Base-by-base conservation (phyloP, 2,888 invertebrate genomes). In the Drosophila hawaiiensis region DNA sequence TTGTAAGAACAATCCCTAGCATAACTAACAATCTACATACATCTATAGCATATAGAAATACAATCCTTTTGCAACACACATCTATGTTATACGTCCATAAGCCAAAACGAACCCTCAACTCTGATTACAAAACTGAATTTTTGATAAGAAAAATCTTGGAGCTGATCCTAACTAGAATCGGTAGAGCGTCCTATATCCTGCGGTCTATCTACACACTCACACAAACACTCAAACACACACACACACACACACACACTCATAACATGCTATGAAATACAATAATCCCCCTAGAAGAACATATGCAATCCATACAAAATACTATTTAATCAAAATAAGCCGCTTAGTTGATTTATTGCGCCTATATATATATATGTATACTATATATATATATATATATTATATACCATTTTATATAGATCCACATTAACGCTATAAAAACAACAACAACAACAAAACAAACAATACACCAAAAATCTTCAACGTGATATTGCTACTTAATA, bases 401-500 rank as follows among this genome's bases (percentile, higher is more conserved):
- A 41, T 37, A 64, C 52, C 66, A 52, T 70, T 69, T 68, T 64
- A 78, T 59, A 74, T 68, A 60, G 67, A 68, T 71, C 69, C 52
- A 73, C 49, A 70, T 59, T 77, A 83, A 70, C 59, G 73, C 83
- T 66, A 83, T 64, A 25, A 75, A 71, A 52, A 79, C 52, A 61
- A 59, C 61, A 73, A 56, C 61, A 59, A 64, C 71, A 66, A 12
- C 66, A 56, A 56, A 56, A 28, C 28, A 39, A 12, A 66, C 64
- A 62, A 62, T 49, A 65, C 52, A 74, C 72, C 52, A 74, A 77
- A 73, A 83, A 74, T 85, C 85, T 83, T 88, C 83, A 88, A 85
- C 85, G 85, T 85, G 88, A 85, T 85, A 85, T 88, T 79, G 85
- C 79, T 83, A 87, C 74, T 73, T 73, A 85, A 83, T 59, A 68